A percentile compares a stretch with the other conserved stretches of the same genome.
These are phyloP conservation scores for Danaus plexippus DNA, from an alignment of 1,140 invertebrate species.

Conservation along the genomic window DNA sequence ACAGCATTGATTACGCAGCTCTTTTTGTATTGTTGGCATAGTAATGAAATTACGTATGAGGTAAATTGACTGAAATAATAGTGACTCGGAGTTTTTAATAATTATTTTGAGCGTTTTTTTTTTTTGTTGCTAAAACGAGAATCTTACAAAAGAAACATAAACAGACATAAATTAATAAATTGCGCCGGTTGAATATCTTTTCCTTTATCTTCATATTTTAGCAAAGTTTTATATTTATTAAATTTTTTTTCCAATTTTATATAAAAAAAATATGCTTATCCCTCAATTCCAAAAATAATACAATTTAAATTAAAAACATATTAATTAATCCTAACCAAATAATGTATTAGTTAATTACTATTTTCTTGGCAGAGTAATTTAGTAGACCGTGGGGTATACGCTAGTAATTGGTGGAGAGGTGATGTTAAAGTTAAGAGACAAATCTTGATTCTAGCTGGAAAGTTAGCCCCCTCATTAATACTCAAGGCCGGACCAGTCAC, in stretches of 20 bases:
- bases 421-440: constrained; percentile 13
- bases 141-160: no score
- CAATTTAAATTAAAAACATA: neutral
- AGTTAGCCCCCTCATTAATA: constrained; percentile 17
- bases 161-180: no score
- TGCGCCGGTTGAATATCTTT: no score
- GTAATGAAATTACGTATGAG: constrained; percentile 34
- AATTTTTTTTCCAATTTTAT: no score
- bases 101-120: no score
- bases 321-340: neutral
- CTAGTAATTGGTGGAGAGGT: constrained; percentile 28
- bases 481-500: constrained; percentile 27
- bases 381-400: constrained; percentile 22
- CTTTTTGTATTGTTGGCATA: constrained; percentile 44
- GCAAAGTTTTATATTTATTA: no score
- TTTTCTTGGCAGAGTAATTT: constrained; percentile 18
- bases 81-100: no score
- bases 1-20: constrained; percentile 28
- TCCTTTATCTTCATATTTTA: no score
- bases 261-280: no score
- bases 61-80: constrained; percentile 16
- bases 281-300: no score
- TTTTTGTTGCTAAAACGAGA: no score
- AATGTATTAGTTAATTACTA: neutral
- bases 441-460: constrained; percentile 24